Evolutionary conservation across 92 coral and sea anemone genomes (phyloP).

Genomic region (Porites rus): DNA sequence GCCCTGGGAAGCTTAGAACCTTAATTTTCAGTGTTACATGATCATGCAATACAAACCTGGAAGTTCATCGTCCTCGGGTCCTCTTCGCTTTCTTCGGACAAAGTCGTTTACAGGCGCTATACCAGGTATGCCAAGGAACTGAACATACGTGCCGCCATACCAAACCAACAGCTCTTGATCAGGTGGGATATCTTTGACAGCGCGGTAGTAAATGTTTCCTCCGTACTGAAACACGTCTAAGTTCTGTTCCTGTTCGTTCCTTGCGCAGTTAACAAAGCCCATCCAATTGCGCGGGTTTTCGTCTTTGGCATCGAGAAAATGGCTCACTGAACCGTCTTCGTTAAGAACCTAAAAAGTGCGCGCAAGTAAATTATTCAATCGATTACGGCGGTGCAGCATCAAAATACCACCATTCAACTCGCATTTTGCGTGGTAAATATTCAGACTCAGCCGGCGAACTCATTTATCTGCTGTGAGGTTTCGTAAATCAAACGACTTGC

Average conservation of each 20-base stretch:
- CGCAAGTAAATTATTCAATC: background rate
- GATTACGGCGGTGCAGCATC: background rate
- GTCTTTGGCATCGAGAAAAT: conserved; percentile 97
- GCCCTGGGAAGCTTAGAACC: background rate
- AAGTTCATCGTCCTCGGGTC: conserved; percentile 60
- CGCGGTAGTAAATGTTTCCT: conserved; percentile 95
- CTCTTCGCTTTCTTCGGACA: conserved; percentile 81
- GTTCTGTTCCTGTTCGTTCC: conserved; percentile 99
- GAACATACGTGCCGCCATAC: conserved; percentile 96
- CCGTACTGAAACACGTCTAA: conserved; percentile 95
- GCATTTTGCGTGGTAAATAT: background rate
- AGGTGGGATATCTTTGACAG: conserved; percentile 96
- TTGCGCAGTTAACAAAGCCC: conserved; percentile 99
- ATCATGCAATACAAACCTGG: conserved; percentile 4
- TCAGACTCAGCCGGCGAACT: background rate
- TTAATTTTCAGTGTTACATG: background rate
- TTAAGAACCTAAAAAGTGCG: conserved; percentile 75
- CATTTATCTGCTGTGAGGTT: background rate
- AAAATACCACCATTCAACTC: background rate
- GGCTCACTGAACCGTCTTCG: conserved; percentile 98
- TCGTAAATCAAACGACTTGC: background rate
- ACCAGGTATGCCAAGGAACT: conserved; percentile 97
- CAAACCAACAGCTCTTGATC: conserved; percentile 97
- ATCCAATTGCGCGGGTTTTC: conserved; percentile 99
- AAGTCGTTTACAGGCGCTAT: conserved; percentile 94